Percentiles rank a stretch among this genome's conserved stretches.
Conservation (phyloP, 2,888 invertebrate genomes). For the Caenorhabditis panamensis region DNA sequence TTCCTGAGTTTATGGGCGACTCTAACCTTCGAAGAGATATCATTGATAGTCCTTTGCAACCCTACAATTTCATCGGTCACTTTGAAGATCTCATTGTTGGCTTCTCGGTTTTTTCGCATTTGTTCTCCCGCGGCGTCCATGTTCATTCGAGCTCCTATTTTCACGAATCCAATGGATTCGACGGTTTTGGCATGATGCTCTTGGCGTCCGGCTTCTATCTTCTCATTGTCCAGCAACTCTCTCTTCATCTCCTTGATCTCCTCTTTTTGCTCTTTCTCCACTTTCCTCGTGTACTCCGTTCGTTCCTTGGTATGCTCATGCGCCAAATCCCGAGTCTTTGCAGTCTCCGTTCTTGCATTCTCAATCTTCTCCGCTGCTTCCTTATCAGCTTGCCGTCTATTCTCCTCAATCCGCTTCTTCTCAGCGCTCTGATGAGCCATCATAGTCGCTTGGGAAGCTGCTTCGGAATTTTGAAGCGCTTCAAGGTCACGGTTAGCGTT, state of each 20-base stretch:
- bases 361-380: constrained; percentile 1
- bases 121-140: not conserved
- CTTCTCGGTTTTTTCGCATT: not conserved
- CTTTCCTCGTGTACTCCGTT: not conserved
- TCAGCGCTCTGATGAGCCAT: not conserved
- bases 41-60: not conserved
- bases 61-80: not conserved
- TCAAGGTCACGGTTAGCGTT: not conserved
- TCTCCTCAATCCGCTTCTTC: not conserved
- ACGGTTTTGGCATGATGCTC: not conserved
- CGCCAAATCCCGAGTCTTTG: not conserved
- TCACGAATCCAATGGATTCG: not conserved
- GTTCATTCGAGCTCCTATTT: not conserved
- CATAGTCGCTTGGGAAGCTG: not conserved
- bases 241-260: not conserved
- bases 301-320: not conserved
- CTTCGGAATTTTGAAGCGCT: not conserved
- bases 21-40: not conserved
- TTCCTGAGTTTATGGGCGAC: not conserved
- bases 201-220: not conserved
- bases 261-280: not conserved
- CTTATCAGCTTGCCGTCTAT: not conserved
- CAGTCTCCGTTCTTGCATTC: not conserved
- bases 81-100: not conserved
- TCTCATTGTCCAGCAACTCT: not conserved